phyloP scores from a whole-genome alignment of 2,797 vertebrate species.

The Galago senegalensis region DNA sequence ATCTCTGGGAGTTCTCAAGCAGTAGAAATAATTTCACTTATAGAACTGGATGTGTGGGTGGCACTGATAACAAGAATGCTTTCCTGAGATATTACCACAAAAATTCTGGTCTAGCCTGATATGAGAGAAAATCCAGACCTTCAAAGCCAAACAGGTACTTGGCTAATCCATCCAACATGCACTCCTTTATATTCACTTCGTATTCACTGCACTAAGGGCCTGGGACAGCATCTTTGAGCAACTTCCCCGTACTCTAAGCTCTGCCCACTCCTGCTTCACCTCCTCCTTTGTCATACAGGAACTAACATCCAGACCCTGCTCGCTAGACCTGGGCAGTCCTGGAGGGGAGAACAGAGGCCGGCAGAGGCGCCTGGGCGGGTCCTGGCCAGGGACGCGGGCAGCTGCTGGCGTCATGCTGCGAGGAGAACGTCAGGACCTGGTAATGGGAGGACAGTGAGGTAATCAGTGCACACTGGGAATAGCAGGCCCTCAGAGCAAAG shows the following conservation, averaged over 20 bases:
- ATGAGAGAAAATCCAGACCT: neutral
- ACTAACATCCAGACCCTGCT: neutral
- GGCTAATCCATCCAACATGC: neutral
- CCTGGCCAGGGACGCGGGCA: neutral
- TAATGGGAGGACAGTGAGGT: neutral
- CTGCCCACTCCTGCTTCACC: neutral
- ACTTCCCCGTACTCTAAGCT: neutral
- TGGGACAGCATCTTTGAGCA: neutral
- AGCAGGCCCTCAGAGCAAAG: neutral
- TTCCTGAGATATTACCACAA: neutral
- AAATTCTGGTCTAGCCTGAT: neutral
- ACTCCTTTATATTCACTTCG: neutral
- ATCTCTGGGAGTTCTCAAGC: constrained; percentile 56
- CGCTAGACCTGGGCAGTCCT: neutral
- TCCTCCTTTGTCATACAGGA: neutral
- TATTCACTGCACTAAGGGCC: neutral
- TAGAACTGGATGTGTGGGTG: constrained; percentile 62
- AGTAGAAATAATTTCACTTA: constrained; percentile 63
- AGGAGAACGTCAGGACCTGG: neutral
- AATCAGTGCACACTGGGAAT: neutral
- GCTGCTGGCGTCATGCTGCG: neutral
- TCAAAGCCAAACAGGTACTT: neutral
- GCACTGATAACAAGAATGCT: constrained; percentile 52
- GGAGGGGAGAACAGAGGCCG: neutral
- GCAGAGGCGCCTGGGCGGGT: neutral